Percentiles rank a stretch among this genome's conserved stretches.
Evolutionary conservation across 2,113 vertebrate species (phyloP).

Genomic region (Sprattus sprattus): DNA sequence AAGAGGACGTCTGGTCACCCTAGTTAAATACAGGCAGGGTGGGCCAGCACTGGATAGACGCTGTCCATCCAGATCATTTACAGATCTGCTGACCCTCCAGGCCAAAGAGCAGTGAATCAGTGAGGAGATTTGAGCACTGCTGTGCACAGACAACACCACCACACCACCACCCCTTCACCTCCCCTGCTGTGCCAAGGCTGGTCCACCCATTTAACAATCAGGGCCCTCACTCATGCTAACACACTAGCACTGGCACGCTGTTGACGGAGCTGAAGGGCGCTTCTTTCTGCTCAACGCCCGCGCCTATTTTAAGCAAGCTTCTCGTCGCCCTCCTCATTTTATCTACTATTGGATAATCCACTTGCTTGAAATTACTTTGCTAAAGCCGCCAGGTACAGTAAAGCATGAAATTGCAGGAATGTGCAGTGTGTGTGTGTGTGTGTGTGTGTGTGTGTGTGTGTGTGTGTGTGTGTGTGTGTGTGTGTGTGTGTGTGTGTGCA

Average conservation of each 20-base stretch:
- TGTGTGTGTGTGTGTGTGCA: slow-evolving; percentile 15
- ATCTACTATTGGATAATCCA: slow-evolving; percentile 8
- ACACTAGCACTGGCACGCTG: not conserved
- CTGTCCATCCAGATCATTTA: not conserved
- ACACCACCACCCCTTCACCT: not conserved
- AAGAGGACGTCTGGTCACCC: no score
- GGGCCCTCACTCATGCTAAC: not conserved
- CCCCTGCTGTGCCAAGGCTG: not conserved
- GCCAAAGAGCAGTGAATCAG: not conserved
- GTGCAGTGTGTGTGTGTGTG: slow-evolving; percentile 28
- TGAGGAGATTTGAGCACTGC: not conserved
- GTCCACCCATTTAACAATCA: not conserved
- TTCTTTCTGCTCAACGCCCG: not conserved
- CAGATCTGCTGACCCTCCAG: not conserved
- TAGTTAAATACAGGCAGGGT: no score
- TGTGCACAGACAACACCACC: not conserved
- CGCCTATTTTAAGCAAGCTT: not conserved
- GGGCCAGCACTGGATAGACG: no score
- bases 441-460: not conserved
- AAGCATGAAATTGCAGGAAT: slow-evolving; percentile 10
- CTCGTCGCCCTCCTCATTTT: not conserved
- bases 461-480: not conserved
- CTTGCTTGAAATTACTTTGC: not conserved
- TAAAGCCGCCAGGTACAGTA: not conserved
- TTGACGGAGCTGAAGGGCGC: not conserved